phyloP scores from a whole-genome alignment of 2,888 invertebrate genomes.

The Germaria angustata region DNA sequence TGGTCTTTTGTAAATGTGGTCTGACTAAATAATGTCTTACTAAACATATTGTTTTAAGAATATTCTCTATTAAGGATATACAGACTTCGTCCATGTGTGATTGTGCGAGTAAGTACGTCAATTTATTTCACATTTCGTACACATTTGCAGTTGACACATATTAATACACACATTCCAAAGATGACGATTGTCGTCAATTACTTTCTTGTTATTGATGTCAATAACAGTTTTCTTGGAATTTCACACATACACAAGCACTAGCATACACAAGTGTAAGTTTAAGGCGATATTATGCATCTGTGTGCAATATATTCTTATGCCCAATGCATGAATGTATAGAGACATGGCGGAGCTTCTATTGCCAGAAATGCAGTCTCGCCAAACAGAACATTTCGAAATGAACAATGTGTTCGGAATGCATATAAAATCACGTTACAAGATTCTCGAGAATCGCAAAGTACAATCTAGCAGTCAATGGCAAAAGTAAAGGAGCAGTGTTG shows the following conservation, averaged over 20 bases:
- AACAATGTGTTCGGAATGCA: slow-evolving; percentile 24
- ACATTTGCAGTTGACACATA: slow-evolving; percentile 61
- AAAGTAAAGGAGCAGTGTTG: neutral
- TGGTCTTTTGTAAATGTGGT: neutral
- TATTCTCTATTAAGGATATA: too few relatives aligned
- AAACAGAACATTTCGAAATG: slow-evolving; percentile 12
- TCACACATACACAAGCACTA: neutral
- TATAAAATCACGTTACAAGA: slow-evolving; percentile 41
- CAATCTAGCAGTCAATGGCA: neutral
- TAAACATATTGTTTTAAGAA: neutral
- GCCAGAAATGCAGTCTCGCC: slow-evolving; percentile 5
- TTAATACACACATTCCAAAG: slow-evolving; percentile 57
- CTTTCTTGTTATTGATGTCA: slow-evolving; percentile 49
- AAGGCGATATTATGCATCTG: neutral
- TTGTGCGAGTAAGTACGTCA: neutral
- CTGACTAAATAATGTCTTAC: neutral
- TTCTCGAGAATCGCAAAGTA: neutral
- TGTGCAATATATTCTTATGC: neutral
- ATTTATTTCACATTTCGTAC: slow-evolving; percentile 8
- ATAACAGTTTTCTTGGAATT: slow-evolving; percentile 14
- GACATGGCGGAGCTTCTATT: neutral
- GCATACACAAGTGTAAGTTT: neutral
- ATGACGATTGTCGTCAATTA: slow-evolving; percentile 53
- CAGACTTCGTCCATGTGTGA: neutral
- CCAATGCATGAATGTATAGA: neutral